Conservation (phyloP, 2,113 vertebrate species). For the Leucopsar rothschildi region DNA sequence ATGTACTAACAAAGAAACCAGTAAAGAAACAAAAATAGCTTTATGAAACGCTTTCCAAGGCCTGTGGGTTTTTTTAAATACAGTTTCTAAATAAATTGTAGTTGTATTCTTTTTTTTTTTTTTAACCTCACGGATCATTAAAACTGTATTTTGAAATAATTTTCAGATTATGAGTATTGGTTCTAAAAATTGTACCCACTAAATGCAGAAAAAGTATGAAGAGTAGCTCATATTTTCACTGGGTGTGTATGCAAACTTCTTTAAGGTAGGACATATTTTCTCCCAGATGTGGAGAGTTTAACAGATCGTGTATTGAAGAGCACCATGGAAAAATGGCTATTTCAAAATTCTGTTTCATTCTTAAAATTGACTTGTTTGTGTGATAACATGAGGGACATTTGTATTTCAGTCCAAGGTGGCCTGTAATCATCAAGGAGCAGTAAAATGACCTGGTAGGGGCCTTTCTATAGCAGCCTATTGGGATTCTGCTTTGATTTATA, state of each 20-base stretch:
- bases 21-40: background rate
- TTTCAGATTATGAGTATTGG: background rate
- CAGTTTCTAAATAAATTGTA: background rate
- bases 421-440: background rate
- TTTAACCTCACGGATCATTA: background rate
- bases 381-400: background rate
- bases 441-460: background rate
- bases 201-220: background rate
- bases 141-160: background rate
- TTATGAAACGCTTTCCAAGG: background rate
- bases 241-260: background rate
- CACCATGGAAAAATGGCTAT: background rate
- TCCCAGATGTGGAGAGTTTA: background rate
- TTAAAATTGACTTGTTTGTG: background rate
- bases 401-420: background rate
- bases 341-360: background rate
- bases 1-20: background rate
- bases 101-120: background rate
- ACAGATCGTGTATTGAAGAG: background rate
- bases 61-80: background rate
- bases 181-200: background rate
- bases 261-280: background rate
- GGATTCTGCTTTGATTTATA: background rate
- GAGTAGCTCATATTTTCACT: background rate
- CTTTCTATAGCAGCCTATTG: background rate